Evolutionary conservation across 2,888 invertebrate species (phyloP), one percentile per base, ranked within the genome.

Genomic region (Hirtodrosophila duncani): DNA sequence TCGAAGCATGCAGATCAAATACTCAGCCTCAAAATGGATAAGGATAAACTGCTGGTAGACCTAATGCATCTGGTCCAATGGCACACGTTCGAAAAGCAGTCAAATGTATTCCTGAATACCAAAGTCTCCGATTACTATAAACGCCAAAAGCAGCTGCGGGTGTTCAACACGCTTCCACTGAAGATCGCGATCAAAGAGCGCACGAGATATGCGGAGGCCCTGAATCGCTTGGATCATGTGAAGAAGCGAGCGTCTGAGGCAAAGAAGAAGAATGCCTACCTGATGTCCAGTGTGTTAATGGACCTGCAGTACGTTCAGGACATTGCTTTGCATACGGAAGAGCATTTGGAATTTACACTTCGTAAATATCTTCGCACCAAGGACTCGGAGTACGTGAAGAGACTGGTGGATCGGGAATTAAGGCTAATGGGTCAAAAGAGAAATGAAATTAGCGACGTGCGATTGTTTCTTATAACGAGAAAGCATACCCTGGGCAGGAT

Each of bases 61-160:
- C 16, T 85, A 0, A 8, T 14, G 0, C 37, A 38, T 0, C 0
- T 62, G 3, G 14, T 9, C 1, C 9, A 59, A 0, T 29, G 49
- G 0, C 57, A 41, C 6, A 0, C 9, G 0, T 2, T 1, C 0
- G 57, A 62, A 24, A 53, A 7, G 3, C 33, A 44, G 1, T 0
- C 38, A 0, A 60, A 53, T 11, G 2, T 0, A 0, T 50, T 64
- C 3, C 48, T 85, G 0, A 71, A 74, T 51, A 0, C 39, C 0
- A 84, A 83, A 24, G 31, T 67, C 3, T 26, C 43, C 2, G 83
- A 84, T 0, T 81, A 79, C 49, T 85, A 59, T 37, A 81, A 74
- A 1, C 78, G 84, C 0, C 49, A 59, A 20, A 78, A 61, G 16
- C 61, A 67, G 14, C 17, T 10, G 3, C 77, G 85, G 1, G 57